Conservation (phyloP, 2,888 invertebrate species). For the Smittia sp. region DNA sequence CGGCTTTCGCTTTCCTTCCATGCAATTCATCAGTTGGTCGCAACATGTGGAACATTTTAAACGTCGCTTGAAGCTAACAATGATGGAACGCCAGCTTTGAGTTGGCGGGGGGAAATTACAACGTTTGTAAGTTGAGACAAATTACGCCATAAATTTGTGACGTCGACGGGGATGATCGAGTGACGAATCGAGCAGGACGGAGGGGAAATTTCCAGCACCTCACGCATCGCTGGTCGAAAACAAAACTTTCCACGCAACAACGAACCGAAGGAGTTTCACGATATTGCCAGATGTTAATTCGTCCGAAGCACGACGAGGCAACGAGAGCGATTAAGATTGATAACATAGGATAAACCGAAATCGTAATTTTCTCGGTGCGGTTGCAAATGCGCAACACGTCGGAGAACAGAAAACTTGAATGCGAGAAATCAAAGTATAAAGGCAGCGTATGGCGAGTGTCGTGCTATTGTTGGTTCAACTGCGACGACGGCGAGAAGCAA, state of each 20-base stretch:
- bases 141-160: background rate
- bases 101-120: background rate
- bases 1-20: background rate
- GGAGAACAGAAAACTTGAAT: slow-evolving; percentile 33
- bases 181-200: background rate
- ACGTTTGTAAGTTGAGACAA: background rate
- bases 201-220: background rate
- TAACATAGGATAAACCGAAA: background rate
- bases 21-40: background rate
- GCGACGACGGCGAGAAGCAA: background rate
- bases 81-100: too few relatives aligned
- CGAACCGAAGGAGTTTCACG: background rate
- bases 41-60: background rate
- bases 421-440: slow-evolving; percentile 35
- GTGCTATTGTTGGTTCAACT: slow-evolving; percentile 6
- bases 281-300: slow-evolving; percentile 17
- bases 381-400: slow-evolving; percentile 39
- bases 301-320: background rate
- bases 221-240: background rate
- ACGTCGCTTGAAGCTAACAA: too few relatives aligned
- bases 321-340: slow-evolving; percentile 27
- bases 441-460: background rate
- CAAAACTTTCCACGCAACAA: background rate
- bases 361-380: background rate
- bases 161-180: background rate